Percentiles rank a stretch among this genome's conserved stretches.
Conservation (phyloP, 2,113 vertebrate genomes). For the Monopterus albus region DNA sequence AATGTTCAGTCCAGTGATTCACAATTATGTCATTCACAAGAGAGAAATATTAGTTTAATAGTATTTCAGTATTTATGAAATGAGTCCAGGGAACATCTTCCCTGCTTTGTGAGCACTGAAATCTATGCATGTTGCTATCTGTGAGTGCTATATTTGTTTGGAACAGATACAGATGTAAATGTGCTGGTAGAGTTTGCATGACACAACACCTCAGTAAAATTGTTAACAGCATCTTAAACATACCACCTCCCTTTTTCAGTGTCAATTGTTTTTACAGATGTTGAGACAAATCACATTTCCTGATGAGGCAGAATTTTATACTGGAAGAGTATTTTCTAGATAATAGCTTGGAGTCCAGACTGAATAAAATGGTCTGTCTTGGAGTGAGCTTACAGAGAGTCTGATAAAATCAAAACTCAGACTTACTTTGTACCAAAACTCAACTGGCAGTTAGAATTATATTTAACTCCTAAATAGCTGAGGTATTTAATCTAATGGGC, state of each 20-base stretch:
- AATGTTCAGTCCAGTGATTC: slow-evolving; percentile 2
- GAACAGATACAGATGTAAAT: slow-evolving; percentile 57
- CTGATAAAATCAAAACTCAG: slow-evolving; percentile 5
- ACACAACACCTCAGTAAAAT: slow-evolving; percentile 58
- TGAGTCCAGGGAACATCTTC: slow-evolving; percentile 53
- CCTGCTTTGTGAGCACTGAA: slow-evolving; percentile 71
- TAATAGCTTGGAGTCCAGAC: slow-evolving; percentile 14
- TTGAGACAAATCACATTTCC: neutral
- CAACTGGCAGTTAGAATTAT: slow-evolving; percentile 8
- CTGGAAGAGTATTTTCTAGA: slow-evolving; percentile 50
- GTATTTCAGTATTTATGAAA: slow-evolving; percentile 33
- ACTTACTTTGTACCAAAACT: slow-evolving; percentile 21
- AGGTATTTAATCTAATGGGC: slow-evolving; percentile 18
- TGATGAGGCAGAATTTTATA: slow-evolving; percentile 51
- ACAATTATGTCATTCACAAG: slow-evolving; percentile 13
- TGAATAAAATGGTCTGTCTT: slow-evolving; percentile 29
- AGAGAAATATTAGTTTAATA: slow-evolving; percentile 28
- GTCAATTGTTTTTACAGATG: slow-evolving; percentile 23
- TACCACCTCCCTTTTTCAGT: slow-evolving; percentile 57
- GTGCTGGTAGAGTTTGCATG: slow-evolving; percentile 75
- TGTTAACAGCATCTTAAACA: slow-evolving; percentile 59
- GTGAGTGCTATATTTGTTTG: slow-evolving; percentile 63
- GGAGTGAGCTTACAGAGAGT: slow-evolving; percentile 20
- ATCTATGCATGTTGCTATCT: slow-evolving; percentile 83
- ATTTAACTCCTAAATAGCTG: slow-evolving; percentile 14